Base-by-base conservation (phyloP, 1,140 invertebrate species). In the Tetranychus cinnabarinus region DNA sequence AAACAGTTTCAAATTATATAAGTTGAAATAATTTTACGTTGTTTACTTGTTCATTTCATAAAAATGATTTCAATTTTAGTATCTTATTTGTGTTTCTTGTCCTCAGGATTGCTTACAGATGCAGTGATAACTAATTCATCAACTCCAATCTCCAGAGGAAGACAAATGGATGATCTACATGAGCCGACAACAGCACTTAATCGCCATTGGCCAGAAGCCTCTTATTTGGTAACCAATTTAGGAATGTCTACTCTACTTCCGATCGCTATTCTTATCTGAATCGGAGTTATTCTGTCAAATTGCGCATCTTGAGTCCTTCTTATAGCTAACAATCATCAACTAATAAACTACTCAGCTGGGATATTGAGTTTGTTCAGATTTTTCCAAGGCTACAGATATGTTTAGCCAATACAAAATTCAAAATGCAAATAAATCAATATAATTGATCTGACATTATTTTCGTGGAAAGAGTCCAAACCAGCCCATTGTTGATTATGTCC, bases 1-100 rank as follows among this genome's bases (percentile, higher is more conserved):
- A 23, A 23, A 23, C 23, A 23, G 23, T 23, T 23, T 23, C 23
- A 23, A 23, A 73, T 61, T 88, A 85, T 88, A 92, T 91, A 63
- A 64, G 64, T 56, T 42, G 0, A 46, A 46, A 23, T 23, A 23
- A 23, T 23, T 23, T 23, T 23, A 23, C 23, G 23, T n/a, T n/a
- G n/a, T 23, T 23, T 23, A 23, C 0, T 23, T 23, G 23, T 23
- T 23, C 0, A 23, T 23, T 23, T 23, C 23, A 42, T 10, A 10
- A 42, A 42, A 42, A 42, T 52, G 15, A 8, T 33, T 52, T 15
- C 48, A 23, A 5, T 52, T 52, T n/a, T 8, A 8, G 48, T 52
- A 8, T 8, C 15, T 52, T 33, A 23, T 52, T n/a, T 52, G 15
- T 33, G 33, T 1, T 52, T 52, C 48, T 23, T 52, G 5, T 52